Evolutionary conservation across 2,888 invertebrate genomes (phyloP).

Genomic region (Cryptocheilus praepositus): DNA sequence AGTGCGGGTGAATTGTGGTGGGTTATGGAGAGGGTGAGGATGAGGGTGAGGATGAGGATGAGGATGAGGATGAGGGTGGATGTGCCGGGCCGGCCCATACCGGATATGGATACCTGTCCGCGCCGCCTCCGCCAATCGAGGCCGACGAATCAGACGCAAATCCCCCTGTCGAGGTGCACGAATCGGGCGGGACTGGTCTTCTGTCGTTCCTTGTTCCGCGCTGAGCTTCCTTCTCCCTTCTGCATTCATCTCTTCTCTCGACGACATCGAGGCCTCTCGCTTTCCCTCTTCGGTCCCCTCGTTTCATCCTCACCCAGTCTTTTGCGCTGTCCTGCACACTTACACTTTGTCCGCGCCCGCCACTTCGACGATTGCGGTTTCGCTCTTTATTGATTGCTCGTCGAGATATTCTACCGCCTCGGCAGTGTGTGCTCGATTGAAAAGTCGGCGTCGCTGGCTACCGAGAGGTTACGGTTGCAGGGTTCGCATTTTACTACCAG

Average conservation of each 20-base stretch:
- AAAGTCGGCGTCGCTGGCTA: no score
- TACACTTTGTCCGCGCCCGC: not conserved
- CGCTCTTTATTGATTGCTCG: conserved; percentile 1
- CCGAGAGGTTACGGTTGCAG: no score
- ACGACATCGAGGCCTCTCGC: conserved; percentile 8
- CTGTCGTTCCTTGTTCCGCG: conserved; percentile 33
- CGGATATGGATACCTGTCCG: conserved; percentile 70
- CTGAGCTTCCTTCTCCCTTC: conserved; percentile 18
- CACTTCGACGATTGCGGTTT: not conserved
- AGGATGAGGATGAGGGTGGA: conserved; percentile 48
- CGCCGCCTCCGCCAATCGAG: conserved; percentile 72
- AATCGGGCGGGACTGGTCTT: conserved; percentile 66
- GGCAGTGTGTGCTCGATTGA: no score
- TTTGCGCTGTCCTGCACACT: no score
- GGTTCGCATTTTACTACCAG: no score
- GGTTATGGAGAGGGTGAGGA: conserved; percentile 35
- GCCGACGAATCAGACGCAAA: conserved; percentile 69
- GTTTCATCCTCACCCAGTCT: not conserved
- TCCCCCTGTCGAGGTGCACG: conserved; percentile 66
- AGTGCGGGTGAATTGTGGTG: conserved; percentile 40
- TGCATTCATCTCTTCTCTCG: not conserved
- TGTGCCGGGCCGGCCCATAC: conserved; percentile 62
- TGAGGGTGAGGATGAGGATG: no score
- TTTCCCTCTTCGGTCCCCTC: conserved; percentile 4
- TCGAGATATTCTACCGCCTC: not conserved